A percentile compares a stretch with the other conserved stretches of the same genome.
Conservation (phyloP, 2,888 invertebrate species). For the Orthonevra nobilis region DNA sequence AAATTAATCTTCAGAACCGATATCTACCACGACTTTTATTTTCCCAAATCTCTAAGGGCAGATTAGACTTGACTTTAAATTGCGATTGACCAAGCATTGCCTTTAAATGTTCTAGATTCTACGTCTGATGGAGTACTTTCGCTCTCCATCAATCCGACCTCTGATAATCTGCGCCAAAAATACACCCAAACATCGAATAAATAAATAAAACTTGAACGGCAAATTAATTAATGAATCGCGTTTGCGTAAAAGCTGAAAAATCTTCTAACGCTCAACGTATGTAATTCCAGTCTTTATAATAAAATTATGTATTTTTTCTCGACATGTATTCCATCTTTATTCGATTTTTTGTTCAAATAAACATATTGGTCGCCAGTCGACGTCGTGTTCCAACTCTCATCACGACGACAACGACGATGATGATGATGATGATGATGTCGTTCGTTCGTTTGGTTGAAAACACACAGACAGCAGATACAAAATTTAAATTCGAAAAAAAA, state of each 20-base stretch:
- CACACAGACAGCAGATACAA: slow-evolving; percentile 14
- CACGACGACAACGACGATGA: slow-evolving; percentile 14
- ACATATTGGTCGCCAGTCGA: slow-evolving; percentile 6
- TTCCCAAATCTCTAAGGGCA: no score
- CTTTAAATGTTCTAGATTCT: no score
- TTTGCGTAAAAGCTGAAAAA: slow-evolving; percentile 40
- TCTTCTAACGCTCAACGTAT: slow-evolving; percentile 22
- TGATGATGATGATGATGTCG: slow-evolving; percentile 13
- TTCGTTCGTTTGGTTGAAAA: not conserved
- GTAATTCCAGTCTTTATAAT: slow-evolving; percentile 32
- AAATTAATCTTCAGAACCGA: no score
- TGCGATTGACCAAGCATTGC: no score
- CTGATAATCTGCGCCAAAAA: no score
- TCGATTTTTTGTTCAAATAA: slow-evolving; percentile 12
- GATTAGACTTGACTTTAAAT: no score
- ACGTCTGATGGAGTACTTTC: no score
- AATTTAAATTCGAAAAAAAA: slow-evolving; percentile 51
- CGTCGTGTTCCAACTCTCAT: slow-evolving; percentile 23
- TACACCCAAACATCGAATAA: not conserved
- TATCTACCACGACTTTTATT: no score
- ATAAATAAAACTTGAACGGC: not conserved
- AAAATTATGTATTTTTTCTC: slow-evolving; percentile 18
- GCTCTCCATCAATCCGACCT: no score
- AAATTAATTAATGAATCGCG: slow-evolving; percentile 32
- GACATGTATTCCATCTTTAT: slow-evolving; percentile 4